Evolutionary conservation across 2,888 invertebrate genomes (phyloP), one percentile per base, ranked within the genome.

Genomic region (Dasypolia templi): DNA sequence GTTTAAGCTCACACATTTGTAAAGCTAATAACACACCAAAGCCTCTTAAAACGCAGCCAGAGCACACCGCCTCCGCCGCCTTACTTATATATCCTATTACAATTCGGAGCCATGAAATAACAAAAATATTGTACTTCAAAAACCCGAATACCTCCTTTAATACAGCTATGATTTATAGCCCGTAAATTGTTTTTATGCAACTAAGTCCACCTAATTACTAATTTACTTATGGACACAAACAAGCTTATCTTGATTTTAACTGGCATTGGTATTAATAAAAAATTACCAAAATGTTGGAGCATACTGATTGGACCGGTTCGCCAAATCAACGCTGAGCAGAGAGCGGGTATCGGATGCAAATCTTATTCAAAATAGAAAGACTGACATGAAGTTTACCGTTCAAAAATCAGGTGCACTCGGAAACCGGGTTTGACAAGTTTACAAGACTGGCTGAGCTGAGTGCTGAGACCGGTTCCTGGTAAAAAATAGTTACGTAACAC

Each of bases 1-100:
- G 77, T 82, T 81, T 90, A 89, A 91, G 88, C 90, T 87, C 76
- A 84, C 86, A 87, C 87, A 89, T 91, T 92, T 91, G 87, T 90
- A 87, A 88, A 77, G 79, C 85, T 85, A 88, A 85, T 85, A 85
- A 86, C 81, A 84, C 80, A 83, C 72, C 68, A 86, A 86, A 85
- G 75, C 86, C 74, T 82, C 78, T 84, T 82, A 78, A 73, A 84
- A 82, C 65, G 77, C 72, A 73, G 64, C 64, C 61, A 69, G 58
- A 79, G 70, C 71, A 62, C 26, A 72, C 64, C 71, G 77, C 65
- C 55, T 68, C 46, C 72, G 77, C 65, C 55, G 71, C 46, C 72
- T 61, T 73, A 61, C 62, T 64, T 76, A 62, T 69, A 56, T 77
- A 79, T 84, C 77, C 74, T 86, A 83, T 81, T 86, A 82, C 35